Evolutionary conservation across 2,888 invertebrate genomes (phyloP).

Genomic region (Bembecia ichneumoniformis): DNA sequence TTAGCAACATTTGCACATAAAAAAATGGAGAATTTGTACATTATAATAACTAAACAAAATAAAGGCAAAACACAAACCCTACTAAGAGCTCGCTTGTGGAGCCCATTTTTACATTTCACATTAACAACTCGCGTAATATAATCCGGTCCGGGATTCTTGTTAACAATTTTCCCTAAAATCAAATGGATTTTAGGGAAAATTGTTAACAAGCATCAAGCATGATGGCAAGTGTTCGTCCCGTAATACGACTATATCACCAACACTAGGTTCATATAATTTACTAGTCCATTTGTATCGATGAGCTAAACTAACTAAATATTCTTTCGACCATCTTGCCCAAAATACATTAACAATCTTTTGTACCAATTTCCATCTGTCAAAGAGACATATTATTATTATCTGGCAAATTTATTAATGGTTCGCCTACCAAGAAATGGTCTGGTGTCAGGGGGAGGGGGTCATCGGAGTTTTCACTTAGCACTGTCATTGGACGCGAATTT

Average conservation of each 20-base stretch:
- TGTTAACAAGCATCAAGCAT: too few species aligned
- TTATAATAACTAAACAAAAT: too few species aligned
- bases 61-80: not conserved
- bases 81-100: not conserved
- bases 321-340: conserved; percentile 16
- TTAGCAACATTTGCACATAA: too few species aligned
- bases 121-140: conserved; percentile 8
- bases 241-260: conserved; percentile 11
- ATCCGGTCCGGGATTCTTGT: conserved; percentile 3
- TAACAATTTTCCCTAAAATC: conserved; percentile 8
- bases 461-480: too few species aligned
- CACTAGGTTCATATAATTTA: conserved; percentile 7
- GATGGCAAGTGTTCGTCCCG: conserved; percentile 13
- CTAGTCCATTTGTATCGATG: conserved; percentile 12
- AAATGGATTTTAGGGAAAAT: too few species aligned
- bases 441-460: conserved; percentile 14
- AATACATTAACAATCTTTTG: conserved; percentile 15
- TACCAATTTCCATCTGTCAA: conserved; percentile 12
- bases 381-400: conserved; percentile 6
- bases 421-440: conserved; percentile 14
- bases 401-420: conserved; percentile 10
- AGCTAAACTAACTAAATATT: conserved; percentile 11
- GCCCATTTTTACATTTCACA: conserved; percentile 7
- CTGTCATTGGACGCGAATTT: too few species aligned
- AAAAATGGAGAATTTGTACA: too few species aligned